Conservation (phyloP, 2,797 vertebrate genomes). For the Bradypodion pumilum region DNA sequence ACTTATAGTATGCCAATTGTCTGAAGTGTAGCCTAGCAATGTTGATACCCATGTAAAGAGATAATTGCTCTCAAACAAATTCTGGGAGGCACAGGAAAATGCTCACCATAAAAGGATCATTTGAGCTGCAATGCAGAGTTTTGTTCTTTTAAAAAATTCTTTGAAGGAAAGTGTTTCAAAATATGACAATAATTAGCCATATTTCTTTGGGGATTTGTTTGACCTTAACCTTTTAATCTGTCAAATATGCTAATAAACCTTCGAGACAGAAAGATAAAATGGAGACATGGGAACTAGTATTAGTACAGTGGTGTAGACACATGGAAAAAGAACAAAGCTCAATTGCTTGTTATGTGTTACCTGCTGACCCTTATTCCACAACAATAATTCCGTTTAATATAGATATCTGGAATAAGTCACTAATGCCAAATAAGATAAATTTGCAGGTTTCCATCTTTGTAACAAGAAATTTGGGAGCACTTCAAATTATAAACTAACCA, state of each 20-base stretch:
- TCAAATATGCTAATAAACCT: constrained; percentile 77
- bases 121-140: constrained; percentile 68
- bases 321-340: constrained; percentile 45
- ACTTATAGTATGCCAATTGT: constrained; percentile 40
- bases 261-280: constrained; percentile 75
- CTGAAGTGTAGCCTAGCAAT: constrained; percentile 9
- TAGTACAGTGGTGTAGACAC: constrained; percentile 63
- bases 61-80: constrained; percentile 32
- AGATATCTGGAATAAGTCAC: constrained; percentile 17
- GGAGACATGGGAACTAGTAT: constrained; percentile 64
- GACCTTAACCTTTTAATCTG: constrained; percentile 81
- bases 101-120: constrained; percentile 64
- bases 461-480: not conserved
- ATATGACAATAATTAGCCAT: constrained; percentile 77
- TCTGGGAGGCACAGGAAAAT: not conserved
- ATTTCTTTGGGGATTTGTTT: constrained; percentile 79
- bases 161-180: constrained; percentile 78
- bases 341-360: constrained; percentile 59
- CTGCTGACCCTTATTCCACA: constrained; percentile 51
- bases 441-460: constrained; percentile 31
- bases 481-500: constrained; percentile 27
- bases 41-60: constrained; percentile 18
- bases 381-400: constrained; percentile 42
- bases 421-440: constrained; percentile 15
- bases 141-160: constrained; percentile 72